phyloP scores from a whole-genome alignment of 1,140 invertebrate species.

The Danaus melanippus region DNA sequence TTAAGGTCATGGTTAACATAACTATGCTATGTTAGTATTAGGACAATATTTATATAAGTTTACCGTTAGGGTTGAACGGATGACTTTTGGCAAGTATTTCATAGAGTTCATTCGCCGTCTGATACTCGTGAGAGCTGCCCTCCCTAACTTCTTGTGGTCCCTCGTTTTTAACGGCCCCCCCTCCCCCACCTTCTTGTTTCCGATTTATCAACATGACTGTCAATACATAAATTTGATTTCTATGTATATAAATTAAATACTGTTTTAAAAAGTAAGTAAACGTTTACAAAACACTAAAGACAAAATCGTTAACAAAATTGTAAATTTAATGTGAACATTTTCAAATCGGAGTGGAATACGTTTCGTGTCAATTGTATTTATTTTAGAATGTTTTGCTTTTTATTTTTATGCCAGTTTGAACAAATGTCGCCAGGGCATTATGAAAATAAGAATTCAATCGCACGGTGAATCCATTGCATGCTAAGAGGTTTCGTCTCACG shows the following conservation, averaged over 20 bases:
- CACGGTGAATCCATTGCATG: no score
- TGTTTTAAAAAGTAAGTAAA: constrained; percentile 23
- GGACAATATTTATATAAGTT: constrained; percentile 10
- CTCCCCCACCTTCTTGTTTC: constrained; percentile 20
- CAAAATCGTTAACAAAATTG: constrained; percentile 38
- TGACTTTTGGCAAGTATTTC: constrained; percentile 38
- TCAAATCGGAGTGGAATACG: constrained; percentile 19
- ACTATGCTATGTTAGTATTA: background rate
- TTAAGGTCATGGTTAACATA: constrained; percentile 1
- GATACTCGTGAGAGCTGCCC: constrained; percentile 27
- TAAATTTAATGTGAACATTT: constrained; percentile 47
- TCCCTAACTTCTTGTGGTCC: constrained; percentile 3
- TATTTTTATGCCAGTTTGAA: no score
- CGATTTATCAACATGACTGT: constrained; percentile 43
- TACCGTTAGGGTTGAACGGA: constrained; percentile 25
- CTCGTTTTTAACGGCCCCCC: constrained; percentile 10
- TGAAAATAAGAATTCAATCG: no score
- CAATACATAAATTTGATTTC: constrained; percentile 33
- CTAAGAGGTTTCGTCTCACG: no score
- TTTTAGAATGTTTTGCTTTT: no score
- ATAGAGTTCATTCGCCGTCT: constrained; percentile 42
- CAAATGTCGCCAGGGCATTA: no score
- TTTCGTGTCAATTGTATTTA: no score
- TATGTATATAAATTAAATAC: constrained; percentile 10
- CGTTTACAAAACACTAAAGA: constrained; percentile 39